Evolutionary conservation across 1,140 invertebrate genomes (phyloP).

Genomic region (Telenomus remus): DNA sequence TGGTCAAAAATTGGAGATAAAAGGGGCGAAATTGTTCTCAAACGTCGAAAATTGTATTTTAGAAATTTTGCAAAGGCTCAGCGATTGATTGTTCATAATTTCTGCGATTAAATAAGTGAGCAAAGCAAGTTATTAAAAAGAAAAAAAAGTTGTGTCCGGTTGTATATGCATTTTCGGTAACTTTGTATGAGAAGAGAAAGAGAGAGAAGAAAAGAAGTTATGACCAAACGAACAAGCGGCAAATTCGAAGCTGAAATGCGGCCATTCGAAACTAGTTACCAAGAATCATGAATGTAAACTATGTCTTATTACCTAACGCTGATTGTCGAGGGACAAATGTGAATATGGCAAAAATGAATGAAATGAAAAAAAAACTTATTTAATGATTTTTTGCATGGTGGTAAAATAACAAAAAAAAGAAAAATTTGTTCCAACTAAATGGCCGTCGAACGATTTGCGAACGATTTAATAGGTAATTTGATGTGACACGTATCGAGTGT

Average conservation of each 20-base stretch:
- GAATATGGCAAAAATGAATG: conserved; percentile 6
- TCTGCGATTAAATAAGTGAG: conserved; percentile 37
- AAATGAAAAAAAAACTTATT: conserved; percentile 13
- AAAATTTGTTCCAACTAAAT: no score
- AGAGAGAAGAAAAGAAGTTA: conserved; percentile 5
- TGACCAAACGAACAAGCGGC: conserved; percentile 18
- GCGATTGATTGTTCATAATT: conserved; percentile 3
- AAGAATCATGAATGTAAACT: conserved; percentile 56
- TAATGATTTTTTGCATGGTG: neutral
- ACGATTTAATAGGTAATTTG: conserved; percentile 50
- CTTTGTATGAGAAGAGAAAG: conserved; percentile 16
- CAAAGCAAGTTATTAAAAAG: conserved; percentile 4
- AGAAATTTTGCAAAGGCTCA: neutral
- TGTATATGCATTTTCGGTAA: conserved; percentile 33
- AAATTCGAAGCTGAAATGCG: conserved; percentile 70
- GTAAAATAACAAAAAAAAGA: neutral
- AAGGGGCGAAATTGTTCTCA: no score
- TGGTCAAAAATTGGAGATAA: no score
- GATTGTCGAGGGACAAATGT: conserved; percentile 6
- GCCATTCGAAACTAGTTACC: conserved; percentile 64
- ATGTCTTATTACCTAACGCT: conserved; percentile 54
- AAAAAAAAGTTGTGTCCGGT: conserved; percentile 23
- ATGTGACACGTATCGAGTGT: conserved; percentile 54
- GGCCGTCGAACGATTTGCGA: conserved; percentile 12
- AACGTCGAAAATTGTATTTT: neutral